Conservation (phyloP, 2,888 invertebrate genomes). For the Bugulina stolonifera region DNA sequence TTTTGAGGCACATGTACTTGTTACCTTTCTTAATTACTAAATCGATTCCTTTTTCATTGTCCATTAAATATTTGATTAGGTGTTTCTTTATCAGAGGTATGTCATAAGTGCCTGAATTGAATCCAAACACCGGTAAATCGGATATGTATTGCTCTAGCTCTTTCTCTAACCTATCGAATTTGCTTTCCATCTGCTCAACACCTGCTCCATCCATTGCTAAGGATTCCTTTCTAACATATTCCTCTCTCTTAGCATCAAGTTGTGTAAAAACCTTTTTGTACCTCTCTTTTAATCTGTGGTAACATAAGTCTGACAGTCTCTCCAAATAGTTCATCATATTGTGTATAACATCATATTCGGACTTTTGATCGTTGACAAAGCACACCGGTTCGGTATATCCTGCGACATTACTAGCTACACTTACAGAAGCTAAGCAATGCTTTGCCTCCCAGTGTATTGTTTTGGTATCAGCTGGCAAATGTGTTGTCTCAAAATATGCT, state of each 20-base stretch:
- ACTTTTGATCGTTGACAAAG: constrained; percentile 3
- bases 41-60: neutral
- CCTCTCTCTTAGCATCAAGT: neutral
- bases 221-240: neutral
- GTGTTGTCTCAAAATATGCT: constrained; percentile 3
- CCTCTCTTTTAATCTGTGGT: neutral
- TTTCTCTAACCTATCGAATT: neutral
- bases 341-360: neutral
- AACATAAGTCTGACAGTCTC: constrained; percentile 6
- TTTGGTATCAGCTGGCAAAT: constrained; percentile 3
- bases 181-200: neutral
- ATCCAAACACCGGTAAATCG: constrained; percentile 11
- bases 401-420: constrained; percentile 4
- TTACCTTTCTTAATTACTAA: neutral
- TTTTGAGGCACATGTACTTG: constrained; percentile 10
- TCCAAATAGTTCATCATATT: constrained; percentile 11
- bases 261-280: neutral
- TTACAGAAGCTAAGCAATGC: neutral
- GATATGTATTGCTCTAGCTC: neutral
- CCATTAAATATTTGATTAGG: neutral
- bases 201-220: neutral
- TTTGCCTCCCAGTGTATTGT: constrained; percentile 3
- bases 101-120: constrained; percentile 20
- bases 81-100: neutral
- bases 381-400: neutral